A percentile compares a stretch with the other conserved stretches of the same genome.
These are phyloP conservation scores for Dasyornis broadbenti DNA, from an alignment of 2,113 vertebrate species.

Conservation along the genomic window DNA sequence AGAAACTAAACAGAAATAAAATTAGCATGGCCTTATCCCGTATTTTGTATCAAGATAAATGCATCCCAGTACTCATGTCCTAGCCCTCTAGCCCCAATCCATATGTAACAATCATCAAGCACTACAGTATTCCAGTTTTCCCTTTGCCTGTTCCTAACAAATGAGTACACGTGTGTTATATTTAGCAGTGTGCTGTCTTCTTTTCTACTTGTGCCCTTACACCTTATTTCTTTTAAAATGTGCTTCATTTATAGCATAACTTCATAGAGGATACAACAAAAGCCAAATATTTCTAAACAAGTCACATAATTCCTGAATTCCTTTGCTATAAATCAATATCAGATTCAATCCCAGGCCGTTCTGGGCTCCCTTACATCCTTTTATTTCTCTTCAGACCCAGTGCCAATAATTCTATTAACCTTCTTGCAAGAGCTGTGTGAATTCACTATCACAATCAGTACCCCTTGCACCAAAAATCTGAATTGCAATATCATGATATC, in stretches of 20 bases:
- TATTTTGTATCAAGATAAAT: background rate
- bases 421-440: background rate
- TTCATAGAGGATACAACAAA: background rate
- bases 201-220: background rate
- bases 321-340: background rate
- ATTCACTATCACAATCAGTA: background rate
- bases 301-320: background rate
- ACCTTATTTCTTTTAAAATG: background rate
- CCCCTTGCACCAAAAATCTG: background rate
- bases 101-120: background rate
- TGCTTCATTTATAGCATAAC: background rate
- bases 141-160: background rate
- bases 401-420: background rate
- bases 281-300: background rate
- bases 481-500: background rate
- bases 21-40: background rate
- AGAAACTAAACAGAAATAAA: background rate
- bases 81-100: background rate
- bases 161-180: background rate
- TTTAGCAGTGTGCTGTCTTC: background rate
- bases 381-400: background rate
- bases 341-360: background rate
- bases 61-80: background rate
- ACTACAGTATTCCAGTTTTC: background rate
- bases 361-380: background rate